These are phyloP conservation scores for Drosophila orosa DNA, from an alignment of 1,140 invertebrate species.

Conservation along the genomic window DNA sequence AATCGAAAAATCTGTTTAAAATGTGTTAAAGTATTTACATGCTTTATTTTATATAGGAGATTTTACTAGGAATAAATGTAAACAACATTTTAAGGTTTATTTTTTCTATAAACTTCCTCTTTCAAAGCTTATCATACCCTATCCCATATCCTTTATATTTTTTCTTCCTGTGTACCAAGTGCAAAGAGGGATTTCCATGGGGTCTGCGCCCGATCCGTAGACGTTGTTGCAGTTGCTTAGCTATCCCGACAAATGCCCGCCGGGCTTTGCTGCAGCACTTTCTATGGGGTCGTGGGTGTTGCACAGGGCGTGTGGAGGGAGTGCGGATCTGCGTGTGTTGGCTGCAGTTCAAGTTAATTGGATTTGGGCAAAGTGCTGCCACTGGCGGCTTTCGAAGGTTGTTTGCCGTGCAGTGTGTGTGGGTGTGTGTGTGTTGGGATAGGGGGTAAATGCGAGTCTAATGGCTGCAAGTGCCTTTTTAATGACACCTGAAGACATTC, in stretches of 20 bases:
- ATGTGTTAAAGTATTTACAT: not conserved
- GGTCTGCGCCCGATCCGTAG: slow-evolving; percentile 22
- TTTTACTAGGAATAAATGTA: too few species aligned
- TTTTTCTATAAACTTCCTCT: not conserved
- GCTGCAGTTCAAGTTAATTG: slow-evolving; percentile 79
- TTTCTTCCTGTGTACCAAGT: slow-evolving; percentile 1
- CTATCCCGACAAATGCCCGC: slow-evolving; percentile 46
- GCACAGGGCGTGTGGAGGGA: not conserved
- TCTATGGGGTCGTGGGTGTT: slow-evolving; percentile 27
- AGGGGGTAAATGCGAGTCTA: slow-evolving; percentile 61
- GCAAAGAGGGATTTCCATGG: slow-evolving; percentile 35
- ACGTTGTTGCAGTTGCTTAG: slow-evolving; percentile 48
- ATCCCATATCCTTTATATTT: too few species aligned
- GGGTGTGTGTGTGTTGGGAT: slow-evolving; percentile 4
- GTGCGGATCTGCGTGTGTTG: slow-evolving; percentile 27
- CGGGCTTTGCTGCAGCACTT: slow-evolving; percentile 44
- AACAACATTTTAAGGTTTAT: too few species aligned
- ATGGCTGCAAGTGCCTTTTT: slow-evolving; percentile 57
- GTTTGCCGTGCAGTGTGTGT: slow-evolving; percentile 16
- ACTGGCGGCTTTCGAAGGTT: slow-evolving; percentile 62
- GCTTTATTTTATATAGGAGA: too few species aligned
- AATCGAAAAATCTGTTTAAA: not conserved
- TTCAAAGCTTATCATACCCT: too few species aligned
- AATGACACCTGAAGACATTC: slow-evolving; percentile 60
- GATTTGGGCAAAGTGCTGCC: slow-evolving; percentile 76